Evolutionary conservation across 2,113 vertebrate species (phyloP).

Genomic region (Gulo gulo): DNA sequence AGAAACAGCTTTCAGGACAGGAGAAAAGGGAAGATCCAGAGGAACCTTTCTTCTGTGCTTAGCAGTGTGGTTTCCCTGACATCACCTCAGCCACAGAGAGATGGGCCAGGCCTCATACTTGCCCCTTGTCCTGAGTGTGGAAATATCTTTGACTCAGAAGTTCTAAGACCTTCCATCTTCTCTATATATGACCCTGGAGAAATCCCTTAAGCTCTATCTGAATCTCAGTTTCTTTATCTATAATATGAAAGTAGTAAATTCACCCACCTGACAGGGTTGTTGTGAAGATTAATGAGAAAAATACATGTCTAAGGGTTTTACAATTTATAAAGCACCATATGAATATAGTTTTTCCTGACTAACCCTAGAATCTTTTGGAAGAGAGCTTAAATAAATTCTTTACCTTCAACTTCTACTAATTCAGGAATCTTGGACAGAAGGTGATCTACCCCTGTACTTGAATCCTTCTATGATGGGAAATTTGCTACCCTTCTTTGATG

Average conservation of each 20-base stretch:
- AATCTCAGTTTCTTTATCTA: background rate
- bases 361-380: background rate
- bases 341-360: background rate
- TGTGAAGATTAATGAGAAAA: background rate
- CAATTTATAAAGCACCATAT: background rate
- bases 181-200: background rate
- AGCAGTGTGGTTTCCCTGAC: no score
- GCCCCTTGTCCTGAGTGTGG: background rate
- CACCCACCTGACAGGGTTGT: background rate
- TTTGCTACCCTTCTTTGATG: background rate
- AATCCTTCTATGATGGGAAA: background rate
- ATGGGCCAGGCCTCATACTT: rapidly evolving
- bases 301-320: background rate
- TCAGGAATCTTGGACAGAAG: background rate
- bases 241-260: background rate
- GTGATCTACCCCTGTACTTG: background rate
- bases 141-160: background rate
- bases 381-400: background rate
- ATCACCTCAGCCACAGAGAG: background rate
- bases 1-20: background rate
- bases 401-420: background rate
- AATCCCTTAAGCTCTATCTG: background rate
- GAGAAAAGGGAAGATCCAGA: background rate
- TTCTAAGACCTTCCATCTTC: background rate
- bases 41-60: no score